Percentiles rank a stretch among this genome's conserved stretches.
Evolutionary conservation across 2,888 invertebrate genomes (phyloP).

Genomic region (Saturnia pavonia): DNA sequence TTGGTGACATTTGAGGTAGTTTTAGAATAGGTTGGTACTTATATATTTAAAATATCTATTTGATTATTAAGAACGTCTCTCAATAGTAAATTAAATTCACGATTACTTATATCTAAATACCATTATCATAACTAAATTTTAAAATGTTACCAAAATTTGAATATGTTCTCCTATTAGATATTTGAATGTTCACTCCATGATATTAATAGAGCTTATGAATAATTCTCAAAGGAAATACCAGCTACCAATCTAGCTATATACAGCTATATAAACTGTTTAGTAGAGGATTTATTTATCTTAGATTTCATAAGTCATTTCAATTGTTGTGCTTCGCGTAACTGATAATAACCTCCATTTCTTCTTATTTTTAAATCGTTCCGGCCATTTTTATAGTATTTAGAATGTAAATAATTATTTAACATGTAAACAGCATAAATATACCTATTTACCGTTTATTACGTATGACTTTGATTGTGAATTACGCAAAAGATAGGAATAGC

Average conservation of each 20-base stretch:
- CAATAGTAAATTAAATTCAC: conserved; percentile 1
- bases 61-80: neutral
- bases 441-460: neutral
- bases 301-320: neutral
- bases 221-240: neutral
- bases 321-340: neutral
- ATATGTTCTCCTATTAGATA: neutral
- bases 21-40: neutral
- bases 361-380: conserved; percentile 65
- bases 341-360: conserved; percentile 35
- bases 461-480: too few relatives aligned
- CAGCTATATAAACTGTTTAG: neutral
- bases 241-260: neutral
- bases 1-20: neutral
- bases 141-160: neutral
- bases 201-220: neutral
- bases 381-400: conserved; percentile 76
- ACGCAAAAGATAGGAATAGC: too few relatives aligned
- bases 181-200: neutral
- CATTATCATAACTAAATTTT: neutral
- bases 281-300: neutral
- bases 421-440: conserved; percentile 15
- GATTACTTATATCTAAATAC: neutral
- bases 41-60: neutral
- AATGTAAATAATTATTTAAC: conserved; percentile 39